Conservation (phyloP, 2,888 invertebrate genomes). For the Andrena bicolor region DNA sequence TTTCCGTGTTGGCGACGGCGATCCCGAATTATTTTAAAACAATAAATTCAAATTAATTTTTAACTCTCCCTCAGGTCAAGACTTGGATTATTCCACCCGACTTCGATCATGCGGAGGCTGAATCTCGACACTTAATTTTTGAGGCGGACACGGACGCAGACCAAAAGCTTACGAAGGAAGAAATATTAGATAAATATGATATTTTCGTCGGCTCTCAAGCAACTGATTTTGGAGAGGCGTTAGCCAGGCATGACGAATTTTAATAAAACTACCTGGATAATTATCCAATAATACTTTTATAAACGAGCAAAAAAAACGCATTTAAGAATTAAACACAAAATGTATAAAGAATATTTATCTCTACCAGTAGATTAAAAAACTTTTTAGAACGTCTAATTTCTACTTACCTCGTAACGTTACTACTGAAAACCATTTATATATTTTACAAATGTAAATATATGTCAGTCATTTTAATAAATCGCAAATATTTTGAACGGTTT, state of each 20-base stretch:
- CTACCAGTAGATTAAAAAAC: constrained; percentile 41
- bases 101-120: constrained; percentile 98
- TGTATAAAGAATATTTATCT: constrained; percentile 59
- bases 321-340: constrained; percentile 47
- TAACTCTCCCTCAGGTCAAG: constrained; percentile 85
- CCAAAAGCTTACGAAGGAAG: constrained; percentile 94
- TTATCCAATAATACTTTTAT: constrained; percentile 49
- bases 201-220: constrained; percentile 99
- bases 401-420: constrained; percentile 47
- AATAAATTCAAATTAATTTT: constrained; percentile 8
- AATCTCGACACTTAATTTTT: constrained; percentile 97
- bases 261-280: constrained; percentile 84
- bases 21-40: neutral
- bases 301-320: constrained; percentile 45
- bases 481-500: constrained; percentile 31
- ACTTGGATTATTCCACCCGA: constrained; percentile 98
- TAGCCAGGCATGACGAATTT: constrained; percentile 98
- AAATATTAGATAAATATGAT: constrained; percentile 97
- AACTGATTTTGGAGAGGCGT: constrained; percentile 98
- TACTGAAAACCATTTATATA: constrained; percentile 41
- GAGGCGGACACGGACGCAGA: constrained; percentile 97
- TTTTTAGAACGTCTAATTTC: constrained; percentile 59
- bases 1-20: constrained; percentile 84
- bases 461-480: constrained; percentile 43
- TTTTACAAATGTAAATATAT: constrained; percentile 55